phyloP scores from a whole-genome alignment of 1,140 invertebrate species.

The Tribolium madens region DNA sequence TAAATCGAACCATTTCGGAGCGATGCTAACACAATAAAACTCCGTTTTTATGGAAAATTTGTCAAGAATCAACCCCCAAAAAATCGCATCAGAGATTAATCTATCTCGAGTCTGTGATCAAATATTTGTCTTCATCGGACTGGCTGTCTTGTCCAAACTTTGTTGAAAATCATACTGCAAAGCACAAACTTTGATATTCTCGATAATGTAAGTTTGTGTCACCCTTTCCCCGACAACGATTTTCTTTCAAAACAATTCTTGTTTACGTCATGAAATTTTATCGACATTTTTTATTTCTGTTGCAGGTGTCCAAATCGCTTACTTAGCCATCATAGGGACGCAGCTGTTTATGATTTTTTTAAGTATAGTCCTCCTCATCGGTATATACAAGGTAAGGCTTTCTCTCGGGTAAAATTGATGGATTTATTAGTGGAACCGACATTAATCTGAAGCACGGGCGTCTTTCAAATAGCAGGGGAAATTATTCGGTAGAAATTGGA shows the following conservation, averaged over 20 bases:
- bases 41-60: neutral
- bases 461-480: neutral
- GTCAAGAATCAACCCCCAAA: neutral
- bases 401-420: neutral
- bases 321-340: conserved; percentile 79
- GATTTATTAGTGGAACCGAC: conserved; percentile 11
- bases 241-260: neutral
- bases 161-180: conserved; percentile 22
- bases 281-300: conserved; percentile 53
- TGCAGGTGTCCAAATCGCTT: conserved; percentile 81
- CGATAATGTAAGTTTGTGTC: neutral
- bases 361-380: conserved; percentile 76
- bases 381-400: conserved; percentile 76
- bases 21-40: neutral
- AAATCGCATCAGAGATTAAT: conserved; percentile 3
- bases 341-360: conserved; percentile 79
- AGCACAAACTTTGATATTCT: neutral
- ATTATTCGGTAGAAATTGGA: conserved; percentile 19
- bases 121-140: conserved; percentile 11
- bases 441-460: neutral
- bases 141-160: neutral
- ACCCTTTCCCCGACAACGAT: neutral
- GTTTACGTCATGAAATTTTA: neutral
- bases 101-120: neutral
- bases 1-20: conserved; percentile 2